Evolutionary conservation across 2,888 invertebrate genomes (phyloP), one percentile per base, ranked within the genome.

Genomic region (Limenitis camilla): DNA sequence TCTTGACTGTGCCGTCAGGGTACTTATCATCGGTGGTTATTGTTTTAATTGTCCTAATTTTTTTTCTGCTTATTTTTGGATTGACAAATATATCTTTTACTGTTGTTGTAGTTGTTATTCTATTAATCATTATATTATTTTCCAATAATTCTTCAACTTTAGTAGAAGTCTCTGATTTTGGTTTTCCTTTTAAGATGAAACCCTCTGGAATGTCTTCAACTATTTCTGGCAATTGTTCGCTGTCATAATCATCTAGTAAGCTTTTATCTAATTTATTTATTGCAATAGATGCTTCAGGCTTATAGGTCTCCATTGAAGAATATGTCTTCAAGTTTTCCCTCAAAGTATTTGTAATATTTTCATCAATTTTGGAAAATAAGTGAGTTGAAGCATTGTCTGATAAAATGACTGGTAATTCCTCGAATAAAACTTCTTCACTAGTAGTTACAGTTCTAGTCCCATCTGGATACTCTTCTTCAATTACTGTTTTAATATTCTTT

Each of bases 381-480:
- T 19, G 19, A 19, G 19, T 19, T 19, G 3, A 19, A 19, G 19
- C 19, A 19, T 19, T 19, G 3, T 19, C 19, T 19, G 19, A 19
- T 19, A 19, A 19, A 7, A 28, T 10, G 6, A 43, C n/a, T 19
- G 35, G 8, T 40, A 43, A 40, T 6, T 53, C 41, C 27, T 43
- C 32, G 40, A 54, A 47, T 29, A 46, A 36, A 30, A 49, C 31
- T 8, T 52, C 46, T 52, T 56, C 55, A 29, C 36, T 56, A 8
- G 49, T 52, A 27, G 39, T 52, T n/a, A 49, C 31, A n/a, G 43
- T 46, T 49, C 31, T 45, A 5, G 40, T 46, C 8, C 55, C 55
- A 32, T 52, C 55, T 29, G 52, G 49, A 45, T 52, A 45, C 8
- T 46, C 38, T n/a, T 56, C 55, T 40, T 49, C 41, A 19, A 40